phyloP scores from a whole-genome alignment of 1,140 invertebrate species.

The Orchestia grillus region DNA sequence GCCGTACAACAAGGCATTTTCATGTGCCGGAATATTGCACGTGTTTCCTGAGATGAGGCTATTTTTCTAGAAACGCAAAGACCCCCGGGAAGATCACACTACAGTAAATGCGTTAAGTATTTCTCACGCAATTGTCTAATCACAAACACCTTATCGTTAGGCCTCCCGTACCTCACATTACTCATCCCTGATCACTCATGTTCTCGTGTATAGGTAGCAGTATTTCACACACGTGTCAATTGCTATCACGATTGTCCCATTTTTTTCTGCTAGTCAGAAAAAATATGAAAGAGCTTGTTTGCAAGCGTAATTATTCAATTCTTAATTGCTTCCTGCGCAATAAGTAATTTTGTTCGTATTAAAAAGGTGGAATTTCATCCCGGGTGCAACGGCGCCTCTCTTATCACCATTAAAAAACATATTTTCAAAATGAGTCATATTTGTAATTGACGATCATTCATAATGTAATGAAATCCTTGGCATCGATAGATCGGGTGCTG shows the following conservation, averaged over 20 bases:
- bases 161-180: background rate
- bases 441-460: background rate
- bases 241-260: background rate
- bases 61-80: too few relatives aligned
- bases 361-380: too few relatives aligned
- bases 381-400: too few relatives aligned
- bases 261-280: too few relatives aligned
- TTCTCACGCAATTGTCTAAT: background rate
- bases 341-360: too few relatives aligned
- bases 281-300: background rate
- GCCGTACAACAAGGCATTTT: too few relatives aligned
- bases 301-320: background rate
- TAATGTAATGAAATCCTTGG: background rate
- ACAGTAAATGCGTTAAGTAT: background rate
- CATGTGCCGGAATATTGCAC: too few relatives aligned
- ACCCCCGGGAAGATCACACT: too few relatives aligned
- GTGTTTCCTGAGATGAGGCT: too few relatives aligned
- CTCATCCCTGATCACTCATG: background rate
- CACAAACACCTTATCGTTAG: background rate
- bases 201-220: too few relatives aligned
- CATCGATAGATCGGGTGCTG: conserved; percentile 50
- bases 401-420: too few relatives aligned
- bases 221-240: background rate
- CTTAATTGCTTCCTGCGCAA: background rate
- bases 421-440: background rate